These are phyloP conservation scores for Turdus rufiventris DNA, from an alignment of 2,113 vertebrate species.

Conservation along the genomic window DNA sequence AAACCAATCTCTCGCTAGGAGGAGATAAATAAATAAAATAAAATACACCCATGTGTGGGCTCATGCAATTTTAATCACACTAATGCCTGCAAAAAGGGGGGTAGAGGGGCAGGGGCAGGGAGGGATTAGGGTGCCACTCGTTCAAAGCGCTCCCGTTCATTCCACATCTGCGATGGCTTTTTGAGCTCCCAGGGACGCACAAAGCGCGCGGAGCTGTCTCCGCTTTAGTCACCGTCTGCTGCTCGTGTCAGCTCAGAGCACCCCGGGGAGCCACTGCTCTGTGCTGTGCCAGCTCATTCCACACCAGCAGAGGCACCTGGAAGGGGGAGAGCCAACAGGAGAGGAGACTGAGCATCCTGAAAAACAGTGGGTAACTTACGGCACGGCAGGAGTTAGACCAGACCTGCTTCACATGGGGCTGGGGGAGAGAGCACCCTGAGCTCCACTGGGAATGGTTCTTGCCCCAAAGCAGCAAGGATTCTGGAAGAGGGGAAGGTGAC, in stretches of 20 bases:
- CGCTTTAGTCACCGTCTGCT: conserved; percentile 37
- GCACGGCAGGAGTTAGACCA: neutral
- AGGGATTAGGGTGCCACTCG: conserved; percentile 30
- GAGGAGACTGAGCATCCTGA: neutral
- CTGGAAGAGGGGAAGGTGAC: neutral
- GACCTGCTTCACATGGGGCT: fast-evolving
- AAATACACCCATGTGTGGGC: neutral
- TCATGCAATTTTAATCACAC: conserved; percentile 65
- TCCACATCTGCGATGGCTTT: neutral
- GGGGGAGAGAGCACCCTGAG: neutral
- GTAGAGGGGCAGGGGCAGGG: neutral
- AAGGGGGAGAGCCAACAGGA: neutral
- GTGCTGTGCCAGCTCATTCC: neutral
- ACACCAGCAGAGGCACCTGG: neutral
- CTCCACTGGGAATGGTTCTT: neutral
- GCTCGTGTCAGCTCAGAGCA: neutral
- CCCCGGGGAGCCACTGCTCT: neutral
- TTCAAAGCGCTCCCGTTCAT: conserved; percentile 1
- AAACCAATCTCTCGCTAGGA: neutral
- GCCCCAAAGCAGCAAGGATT: neutral
- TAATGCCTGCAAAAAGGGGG: conserved; percentile 44
- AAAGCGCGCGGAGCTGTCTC: neutral
- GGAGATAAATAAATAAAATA: conserved; percentile 32
- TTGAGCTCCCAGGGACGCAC: neutral
- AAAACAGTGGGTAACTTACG: fast-evolving